Evolutionary conservation across 2,888 invertebrate species (phyloP), one percentile per base, ranked within the genome.

Genomic region (Eueremaeus valkanovi): DNA sequence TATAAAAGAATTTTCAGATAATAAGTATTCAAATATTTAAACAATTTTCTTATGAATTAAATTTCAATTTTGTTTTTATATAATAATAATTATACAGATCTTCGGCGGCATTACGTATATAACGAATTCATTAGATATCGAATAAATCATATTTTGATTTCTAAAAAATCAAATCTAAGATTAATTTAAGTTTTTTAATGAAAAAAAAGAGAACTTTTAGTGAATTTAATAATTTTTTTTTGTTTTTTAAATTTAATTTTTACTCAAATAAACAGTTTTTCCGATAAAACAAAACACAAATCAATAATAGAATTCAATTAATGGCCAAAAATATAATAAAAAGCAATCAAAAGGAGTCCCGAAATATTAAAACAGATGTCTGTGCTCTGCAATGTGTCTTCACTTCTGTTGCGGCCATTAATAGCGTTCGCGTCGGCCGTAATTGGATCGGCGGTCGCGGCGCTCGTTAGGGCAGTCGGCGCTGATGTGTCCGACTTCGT

Each of bases 401-500:
- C n/a, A 5, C 6, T 8, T 18, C n/a, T n/a, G 3, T 8, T 21
- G 3, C 45, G 45, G 18, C 29, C 18, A 27, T 58, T 24, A 58
- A 24, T 58, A 58, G 3, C 58, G 58, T 1, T 58, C 31, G 21
- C 31, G 27, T 9, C 58, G 58, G 58, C 58, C 58, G 11, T 58
- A 58, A 58, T 58, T 58, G 31, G 29, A 29, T 5, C 58, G 58
- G 58, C 58, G 58, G 11, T 66, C 66, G 9, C 66, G 66, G n/a
- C 66, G 36, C n/a, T 66, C 66, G 36, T 66, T 66, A 66, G 73
- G 51, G 27, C 73, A 73, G 31, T 61, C 61, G 29, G 29, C 29
- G 29, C 42, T 42, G 42, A 63, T 58, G 55, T 63, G 58, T 31
- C 58, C 73, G 27, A 55, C 29, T 45, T 75, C 75, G 58, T 73